A percentile compares a stretch with the other conserved stretches of the same genome.
phyloP scores from a whole-genome alignment of 2,888 invertebrate species.

The Zygothrica quintamaculata region DNA sequence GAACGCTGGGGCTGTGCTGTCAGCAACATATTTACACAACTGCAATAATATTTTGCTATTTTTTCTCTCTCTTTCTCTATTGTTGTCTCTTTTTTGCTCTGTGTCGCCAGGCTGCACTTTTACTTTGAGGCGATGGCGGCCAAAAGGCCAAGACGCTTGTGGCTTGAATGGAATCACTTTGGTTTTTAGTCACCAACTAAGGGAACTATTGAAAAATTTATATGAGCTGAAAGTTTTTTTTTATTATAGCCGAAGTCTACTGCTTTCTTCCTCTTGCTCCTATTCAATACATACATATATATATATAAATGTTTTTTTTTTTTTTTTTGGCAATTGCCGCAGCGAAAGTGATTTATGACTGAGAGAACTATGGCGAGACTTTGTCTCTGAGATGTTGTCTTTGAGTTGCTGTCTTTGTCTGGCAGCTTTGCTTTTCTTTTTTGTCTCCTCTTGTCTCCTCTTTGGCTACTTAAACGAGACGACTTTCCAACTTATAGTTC shows the following conservation, averaged over 20 bases:
- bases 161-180: slow-evolving; percentile 27
- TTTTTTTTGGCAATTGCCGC: slow-evolving; percentile 22
- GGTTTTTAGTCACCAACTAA: slow-evolving; percentile 15
- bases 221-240: slow-evolving; percentile 46
- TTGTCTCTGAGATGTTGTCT: slow-evolving; percentile 44
- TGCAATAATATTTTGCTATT: slow-evolving; percentile 68
- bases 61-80: slow-evolving; percentile 28
- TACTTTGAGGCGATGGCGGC: slow-evolving; percentile 27
- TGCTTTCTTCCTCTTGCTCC: slow-evolving; percentile 23
- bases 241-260: too few relatives aligned
- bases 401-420: slow-evolving; percentile 30
- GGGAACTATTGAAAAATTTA: slow-evolving; percentile 50
- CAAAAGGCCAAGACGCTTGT: slow-evolving; percentile 39
- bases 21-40: slow-evolving; percentile 68
- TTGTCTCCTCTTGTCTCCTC: too few relatives aligned
- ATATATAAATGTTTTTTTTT: slow-evolving; percentile 7
- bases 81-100: not conserved
- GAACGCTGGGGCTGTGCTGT: slow-evolving; percentile 46
- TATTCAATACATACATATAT: slow-evolving; percentile 27
- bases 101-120: slow-evolving; percentile 52
- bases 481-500: slow-evolving; percentile 29
- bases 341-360: slow-evolving; percentile 81
- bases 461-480: slow-evolving; percentile 54
- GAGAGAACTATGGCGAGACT: slow-evolving; percentile 68
- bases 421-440: too few relatives aligned